Evolutionary conservation across 2,888 invertebrate species (phyloP), one percentile per base, ranked within the genome.

Genomic region (Odontothrips loti): DNA sequence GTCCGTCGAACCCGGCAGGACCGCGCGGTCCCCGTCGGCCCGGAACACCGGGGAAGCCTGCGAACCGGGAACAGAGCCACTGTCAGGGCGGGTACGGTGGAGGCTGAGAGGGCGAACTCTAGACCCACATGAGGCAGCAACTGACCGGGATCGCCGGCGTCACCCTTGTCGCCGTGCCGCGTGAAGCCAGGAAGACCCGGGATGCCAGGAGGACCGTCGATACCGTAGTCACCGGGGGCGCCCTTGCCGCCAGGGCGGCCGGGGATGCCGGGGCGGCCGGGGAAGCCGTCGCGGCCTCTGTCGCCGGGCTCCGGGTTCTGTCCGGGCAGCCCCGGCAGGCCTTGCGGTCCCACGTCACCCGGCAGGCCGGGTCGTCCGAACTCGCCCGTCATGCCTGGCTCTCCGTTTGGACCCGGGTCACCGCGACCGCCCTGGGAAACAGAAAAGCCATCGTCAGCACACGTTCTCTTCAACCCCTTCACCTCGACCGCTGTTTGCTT

Each of bases 141-240:
- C 58, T 17, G 17, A 58, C 58, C 58, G 12, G 11, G 17, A 17
- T 75, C 68, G 68, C 82, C 82, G 20, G 58, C 58, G 75, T 82
- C 80, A 86, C 82, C 94, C 94, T 86, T 91, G 92, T 2, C 89
- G 79, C 93, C 92, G 81, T 86, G 86, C 80, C 90, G 89, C 81
- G 88, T 88, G 9, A 90, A 85, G 75, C 95, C 94, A 34, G 91
- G 90, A 23, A 88, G 88, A 79, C 95, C 95, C 23, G 87, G 87
- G 80, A 88, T 86, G 63, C 96, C 96, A 84, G 88, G 87, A 0
- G 89, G 89, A n/a, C 95, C 95, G 84, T 92, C 90, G 47, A 86
- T 85, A 58, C 95, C 95, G 85, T 91, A 92, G 85, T 93, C 93
- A 75, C 95, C 95, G 12, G 94, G 94, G n/a, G 93, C 93, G 80